Percentiles rank a stretch among this genome's conserved stretches.
Conservation (phyloP, 1,140 invertebrate genomes). For the Aphelenchoides fujianensis region DNA sequence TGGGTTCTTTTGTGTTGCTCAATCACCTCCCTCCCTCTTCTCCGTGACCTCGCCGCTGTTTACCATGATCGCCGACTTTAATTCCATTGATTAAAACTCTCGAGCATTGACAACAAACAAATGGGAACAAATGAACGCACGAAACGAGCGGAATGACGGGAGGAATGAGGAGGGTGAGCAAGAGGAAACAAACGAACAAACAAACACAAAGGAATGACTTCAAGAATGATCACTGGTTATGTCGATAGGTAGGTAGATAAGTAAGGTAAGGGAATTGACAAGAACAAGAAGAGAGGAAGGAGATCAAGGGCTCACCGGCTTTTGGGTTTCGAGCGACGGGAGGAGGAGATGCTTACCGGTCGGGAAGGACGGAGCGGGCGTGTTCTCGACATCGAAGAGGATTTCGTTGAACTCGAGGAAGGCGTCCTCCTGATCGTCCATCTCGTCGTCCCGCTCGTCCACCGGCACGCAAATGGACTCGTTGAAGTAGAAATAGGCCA, state of each 20-base stretch:
- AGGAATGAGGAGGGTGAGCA: neutral
- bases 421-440: neutral
- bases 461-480: slow-evolving; percentile 40
- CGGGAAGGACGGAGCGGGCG: too few species aligned
- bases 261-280: too few species aligned
- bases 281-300: too few species aligned
- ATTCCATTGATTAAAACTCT: neutral
- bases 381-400: neutral
- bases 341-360: neutral
- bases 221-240: too few species aligned
- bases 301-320: too few species aligned
- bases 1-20: neutral
- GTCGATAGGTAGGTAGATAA: too few species aligned
- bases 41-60: neutral
- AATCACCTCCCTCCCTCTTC: too few species aligned
- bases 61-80: neutral
- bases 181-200: neutral
- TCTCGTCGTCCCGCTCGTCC: slow-evolving; percentile 11
- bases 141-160: neutral
- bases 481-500: slow-evolving; percentile 53
- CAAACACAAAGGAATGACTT: neutral
- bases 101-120: neutral
- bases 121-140: neutral
- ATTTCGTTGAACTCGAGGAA: slow-evolving; percentile 8
- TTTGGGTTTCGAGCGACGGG: too few species aligned